Evolutionary conservation across 2,113 vertebrate genomes (phyloP).

Genomic region (Chascanopsetta lugubris): DNA sequence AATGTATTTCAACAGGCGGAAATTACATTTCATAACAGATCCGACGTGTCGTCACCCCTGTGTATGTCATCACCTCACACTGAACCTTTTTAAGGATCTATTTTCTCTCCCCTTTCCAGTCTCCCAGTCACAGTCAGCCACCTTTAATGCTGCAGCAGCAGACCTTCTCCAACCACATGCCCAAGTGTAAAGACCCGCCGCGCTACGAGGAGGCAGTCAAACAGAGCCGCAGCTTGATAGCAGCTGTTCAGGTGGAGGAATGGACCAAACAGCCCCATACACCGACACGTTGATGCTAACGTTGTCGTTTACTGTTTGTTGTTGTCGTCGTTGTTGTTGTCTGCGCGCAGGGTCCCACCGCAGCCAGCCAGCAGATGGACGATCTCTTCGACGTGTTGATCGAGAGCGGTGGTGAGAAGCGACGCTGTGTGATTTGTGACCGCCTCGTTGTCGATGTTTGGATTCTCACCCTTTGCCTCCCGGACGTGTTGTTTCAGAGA

Average conservation of each 20-base stretch:
- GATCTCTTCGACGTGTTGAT: slow-evolving; percentile 98
- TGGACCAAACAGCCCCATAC: background rate
- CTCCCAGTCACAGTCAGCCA: slow-evolving; percentile 74
- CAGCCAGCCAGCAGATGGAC: slow-evolving; percentile 96
- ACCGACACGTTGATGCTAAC: background rate
- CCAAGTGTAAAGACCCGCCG: slow-evolving; percentile 92
- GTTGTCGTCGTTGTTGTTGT: too few species aligned
- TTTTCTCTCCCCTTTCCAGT: slow-evolving; percentile 63
- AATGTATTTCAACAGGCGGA: too few species aligned
- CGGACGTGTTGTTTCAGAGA: slow-evolving; percentile 81
- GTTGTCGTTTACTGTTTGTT: background rate
- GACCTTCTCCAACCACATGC: slow-evolving; percentile 76
- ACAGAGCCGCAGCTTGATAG: slow-evolving; percentile 86
- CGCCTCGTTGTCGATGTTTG: background rate
- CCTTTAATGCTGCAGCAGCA: slow-evolving; percentile 74
- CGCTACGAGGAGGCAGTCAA: slow-evolving; percentile 97
- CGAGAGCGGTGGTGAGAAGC: slow-evolving; percentile 90
- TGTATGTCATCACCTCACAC: too few species aligned
- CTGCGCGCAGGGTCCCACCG: slow-evolving; percentile 81
- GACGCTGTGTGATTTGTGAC: background rate
- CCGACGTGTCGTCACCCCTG: too few species aligned
- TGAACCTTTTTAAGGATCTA: background rate
- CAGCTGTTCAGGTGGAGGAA: slow-evolving; percentile 83
- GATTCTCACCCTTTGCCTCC: background rate
- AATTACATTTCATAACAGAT: too few species aligned